phyloP scores from a whole-genome alignment of 2,888 invertebrate species.

The Cephus pulcher region DNA sequence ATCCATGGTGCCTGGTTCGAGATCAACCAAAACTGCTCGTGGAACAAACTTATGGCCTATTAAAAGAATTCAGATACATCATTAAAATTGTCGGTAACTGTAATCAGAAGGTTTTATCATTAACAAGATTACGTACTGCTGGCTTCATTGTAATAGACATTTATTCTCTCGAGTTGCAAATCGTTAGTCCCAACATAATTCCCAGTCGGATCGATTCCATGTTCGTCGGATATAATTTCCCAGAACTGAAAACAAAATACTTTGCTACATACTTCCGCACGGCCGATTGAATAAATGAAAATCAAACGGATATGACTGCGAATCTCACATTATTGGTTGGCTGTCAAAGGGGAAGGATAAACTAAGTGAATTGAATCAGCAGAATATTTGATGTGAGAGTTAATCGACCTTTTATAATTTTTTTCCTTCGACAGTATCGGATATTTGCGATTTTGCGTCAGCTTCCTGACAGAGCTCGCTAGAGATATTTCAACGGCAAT shows the following conservation, averaged over 20 bases:
- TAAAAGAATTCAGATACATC: background rate
- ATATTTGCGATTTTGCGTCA: background rate
- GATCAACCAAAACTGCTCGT: conserved; percentile 71
- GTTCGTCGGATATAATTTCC: conserved; percentile 59
- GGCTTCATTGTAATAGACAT: conserved; percentile 73
- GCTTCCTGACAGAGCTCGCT: background rate
- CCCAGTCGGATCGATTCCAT: conserved; percentile 71
- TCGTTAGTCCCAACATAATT: conserved; percentile 70
- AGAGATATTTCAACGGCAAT: background rate
- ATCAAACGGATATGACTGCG: background rate
- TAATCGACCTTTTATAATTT: background rate
- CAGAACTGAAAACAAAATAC: conserved; percentile 7
- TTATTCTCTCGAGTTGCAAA: conserved; percentile 71
- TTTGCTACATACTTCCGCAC: background rate
- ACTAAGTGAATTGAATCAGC: background rate
- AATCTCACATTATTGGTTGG: background rate
- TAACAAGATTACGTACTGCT: conserved; percentile 40
- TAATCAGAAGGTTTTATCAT: background rate
- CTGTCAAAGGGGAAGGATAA: background rate
- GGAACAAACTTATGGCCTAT: conserved; percentile 71
- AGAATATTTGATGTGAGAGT: background rate
- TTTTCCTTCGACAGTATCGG: background rate
- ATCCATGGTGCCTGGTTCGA: conserved; percentile 83
- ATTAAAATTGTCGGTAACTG: background rate
- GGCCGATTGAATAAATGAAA: background rate